Conservation (phyloP, 2,888 invertebrate species). For the Andricus curvator region DNA sequence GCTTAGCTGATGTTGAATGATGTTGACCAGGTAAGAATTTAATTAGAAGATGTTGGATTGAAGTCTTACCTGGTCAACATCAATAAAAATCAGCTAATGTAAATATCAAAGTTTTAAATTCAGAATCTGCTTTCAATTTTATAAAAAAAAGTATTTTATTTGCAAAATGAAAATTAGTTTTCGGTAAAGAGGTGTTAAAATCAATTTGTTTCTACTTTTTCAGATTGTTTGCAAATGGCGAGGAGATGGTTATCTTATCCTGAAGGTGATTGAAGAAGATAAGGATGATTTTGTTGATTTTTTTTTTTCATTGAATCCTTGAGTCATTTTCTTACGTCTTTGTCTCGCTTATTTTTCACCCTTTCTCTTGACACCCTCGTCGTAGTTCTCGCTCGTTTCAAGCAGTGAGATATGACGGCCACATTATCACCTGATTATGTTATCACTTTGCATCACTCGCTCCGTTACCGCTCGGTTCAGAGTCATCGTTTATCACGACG, state of each 20-base stretch:
- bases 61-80: too few relatives aligned
- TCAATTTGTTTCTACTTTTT: too few relatives aligned
- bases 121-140: too few relatives aligned
- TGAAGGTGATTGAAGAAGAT: background rate
- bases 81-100: too few relatives aligned
- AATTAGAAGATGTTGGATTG: too few relatives aligned
- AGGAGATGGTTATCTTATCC: too few relatives aligned
- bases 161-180: too few relatives aligned
- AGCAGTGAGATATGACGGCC: slow-evolving; percentile 70
- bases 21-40: too few relatives aligned
- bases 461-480: slow-evolving; percentile 66
- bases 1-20: too few relatives aligned
- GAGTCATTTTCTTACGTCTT: slow-evolving; percentile 20
- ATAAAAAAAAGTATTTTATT: too few relatives aligned
- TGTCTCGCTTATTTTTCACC: slow-evolving; percentile 28
- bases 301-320: slow-evolving; percentile 18
- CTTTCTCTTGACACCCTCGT: slow-evolving; percentile 44
- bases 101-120: too few relatives aligned
- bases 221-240: rapidly evolving
- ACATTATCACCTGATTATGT: slow-evolving; percentile 76
- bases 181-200: too few relatives aligned
- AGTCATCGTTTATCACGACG: slow-evolving; percentile 69
- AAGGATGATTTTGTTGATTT: background rate
- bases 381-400: slow-evolving; percentile 46
- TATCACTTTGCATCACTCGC: slow-evolving; percentile 74